A percentile compares a stretch with the other conserved stretches of the same genome.
Evolutionary conservation across 92 coral and sea anemone genomes (phyloP).

Genomic region (Actinernus sp.): DNA sequence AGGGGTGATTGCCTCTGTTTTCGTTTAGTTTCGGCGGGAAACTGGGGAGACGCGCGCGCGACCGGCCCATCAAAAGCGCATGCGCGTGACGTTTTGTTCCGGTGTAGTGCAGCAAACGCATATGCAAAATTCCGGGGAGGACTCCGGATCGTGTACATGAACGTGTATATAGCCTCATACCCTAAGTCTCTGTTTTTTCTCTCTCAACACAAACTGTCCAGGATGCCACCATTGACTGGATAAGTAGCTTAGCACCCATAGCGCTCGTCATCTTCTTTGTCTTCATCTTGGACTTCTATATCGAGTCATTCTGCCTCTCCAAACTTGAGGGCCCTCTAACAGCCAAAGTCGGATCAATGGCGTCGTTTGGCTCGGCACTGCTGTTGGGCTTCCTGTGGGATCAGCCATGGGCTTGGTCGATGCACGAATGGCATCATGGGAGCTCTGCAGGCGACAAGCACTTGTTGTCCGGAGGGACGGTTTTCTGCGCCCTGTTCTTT

Average conservation of each 20-base stretch:
- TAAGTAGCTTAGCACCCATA: slow-evolving; percentile 72
- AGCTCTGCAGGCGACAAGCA: slow-evolving; percentile 82
- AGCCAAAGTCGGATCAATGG: slow-evolving; percentile 82
- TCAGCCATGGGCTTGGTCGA: slow-evolving; percentile 91
- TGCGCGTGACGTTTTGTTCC: too few species aligned
- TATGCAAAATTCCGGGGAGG: too few species aligned
- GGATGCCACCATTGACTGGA: slow-evolving; percentile 85
- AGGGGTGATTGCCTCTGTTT: too few species aligned
- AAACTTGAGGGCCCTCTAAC: slow-evolving; percentile 87
- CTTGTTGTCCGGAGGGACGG: slow-evolving; percentile 90
- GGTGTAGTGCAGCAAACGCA: too few species aligned
- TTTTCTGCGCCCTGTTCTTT: slow-evolving; percentile 86
- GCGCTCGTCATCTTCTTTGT: slow-evolving; percentile 73
- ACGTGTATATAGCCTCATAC: too few species aligned
- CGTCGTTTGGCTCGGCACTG: slow-evolving; percentile 87
- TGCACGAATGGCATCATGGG: slow-evolving; percentile 96
- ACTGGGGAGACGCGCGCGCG: too few species aligned
- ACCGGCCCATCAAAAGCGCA: too few species aligned
- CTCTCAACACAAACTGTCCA: too few species aligned
- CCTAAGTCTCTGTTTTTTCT: too few species aligned
- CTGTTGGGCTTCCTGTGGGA: slow-evolving; percentile 89
- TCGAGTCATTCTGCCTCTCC: slow-evolving; percentile 91
- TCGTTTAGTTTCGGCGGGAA: too few species aligned
- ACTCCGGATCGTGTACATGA: too few species aligned
- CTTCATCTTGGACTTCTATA: slow-evolving; percentile 91